Evolutionary conservation across 1,140 invertebrate genomes (phyloP).

Genomic region (Drosophila kikkawai): DNA sequence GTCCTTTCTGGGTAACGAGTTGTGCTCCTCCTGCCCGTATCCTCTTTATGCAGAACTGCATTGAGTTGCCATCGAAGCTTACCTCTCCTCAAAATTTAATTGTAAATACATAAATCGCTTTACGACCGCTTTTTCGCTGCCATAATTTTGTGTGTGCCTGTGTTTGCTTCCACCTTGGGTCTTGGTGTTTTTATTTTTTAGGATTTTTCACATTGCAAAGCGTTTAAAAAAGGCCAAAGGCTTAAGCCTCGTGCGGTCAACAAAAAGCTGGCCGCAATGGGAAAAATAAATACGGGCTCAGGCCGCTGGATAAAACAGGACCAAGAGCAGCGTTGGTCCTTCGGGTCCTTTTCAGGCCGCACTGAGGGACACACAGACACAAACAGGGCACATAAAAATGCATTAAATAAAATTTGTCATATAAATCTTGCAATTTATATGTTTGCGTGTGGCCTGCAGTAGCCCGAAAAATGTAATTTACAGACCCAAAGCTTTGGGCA

Average conservation of each 20-base stretch:
- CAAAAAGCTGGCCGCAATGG: slow-evolving; percentile 51
- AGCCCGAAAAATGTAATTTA: slow-evolving; percentile 78
- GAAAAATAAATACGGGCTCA: slow-evolving; percentile 54
- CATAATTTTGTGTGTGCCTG: slow-evolving; percentile 23
- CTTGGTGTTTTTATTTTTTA: slow-evolving; percentile 28
- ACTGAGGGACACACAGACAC: not conserved
- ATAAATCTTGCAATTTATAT: slow-evolving; percentile 83
- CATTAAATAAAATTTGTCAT: slow-evolving; percentile 84
- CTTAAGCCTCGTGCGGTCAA: slow-evolving; percentile 50
- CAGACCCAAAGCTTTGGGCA: slow-evolving; percentile 68
- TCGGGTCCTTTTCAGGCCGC: slow-evolving; percentile 22
- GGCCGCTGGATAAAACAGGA: slow-evolving; percentile 47
- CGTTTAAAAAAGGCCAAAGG: slow-evolving; percentile 51
- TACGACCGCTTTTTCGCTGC: slow-evolving; percentile 27
- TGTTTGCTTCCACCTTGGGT: slow-evolving; percentile 16
- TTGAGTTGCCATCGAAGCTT: slow-evolving; percentile 16
- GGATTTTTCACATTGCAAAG: slow-evolving; percentile 47
- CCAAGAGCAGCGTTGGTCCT: slow-evolving; percentile 34
- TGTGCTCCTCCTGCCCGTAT: slow-evolving; percentile 10
- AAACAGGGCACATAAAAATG: slow-evolving; percentile 66
- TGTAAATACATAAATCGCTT: slow-evolving; percentile 40
- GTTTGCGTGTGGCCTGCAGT: slow-evolving; percentile 56
- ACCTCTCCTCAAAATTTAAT: slow-evolving; percentile 23
- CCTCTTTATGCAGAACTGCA: slow-evolving; percentile 31
- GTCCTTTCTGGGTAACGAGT: slow-evolving; percentile 8